Evolutionary conservation across 2,113 vertebrate genomes (phyloP), one percentile per base, ranked within the genome.

Genomic region (Cebidichthys violaceus): DNA sequence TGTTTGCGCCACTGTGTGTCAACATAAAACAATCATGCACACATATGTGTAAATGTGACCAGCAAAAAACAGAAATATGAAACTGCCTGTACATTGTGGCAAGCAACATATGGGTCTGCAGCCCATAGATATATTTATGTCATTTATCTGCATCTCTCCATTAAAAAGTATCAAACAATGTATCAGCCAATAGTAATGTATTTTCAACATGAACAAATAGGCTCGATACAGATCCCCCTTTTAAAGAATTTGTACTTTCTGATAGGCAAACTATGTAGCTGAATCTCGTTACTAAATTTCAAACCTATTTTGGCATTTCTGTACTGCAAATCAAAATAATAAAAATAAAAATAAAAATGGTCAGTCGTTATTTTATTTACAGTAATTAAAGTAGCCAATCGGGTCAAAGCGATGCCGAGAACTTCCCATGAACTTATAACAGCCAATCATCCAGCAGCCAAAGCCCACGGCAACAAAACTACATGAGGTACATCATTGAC

Each of bases 351-450:
- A n/a, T n/a, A 20, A 9, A 54, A 70, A 80, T 37, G 4, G 15
- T 31, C 13, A 9, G 6, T 72, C 31, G 54, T 75, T 67, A 72
- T 73, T 77, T 81, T 55, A 67, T 79, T 70, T 43, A 71, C 37
- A 70, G 64, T 77, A 82, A 82, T 86, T 81, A 50, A 68, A 43
- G 61, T 45, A 18, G 18, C 10, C 61, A 57, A n/a, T 33, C 41
- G 24, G 50, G 69, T 75, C 82, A 62, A 20, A 41, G n/a, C 27
- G 3, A 35, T 6, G 47, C 41, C 37, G 15, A 54, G 20, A 37
- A 2, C 65, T 65, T 70, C 75, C 0, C 50, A 17, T 75, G 71
- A 83, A 66, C 75, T 73, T 22, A 22, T 3, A 54, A 45, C n/a
- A 52, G 47, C 18, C 47, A 22, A 41, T 67, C 78, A 84, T 67